Evolutionary conservation across 2,888 invertebrate genomes (phyloP).

Genomic region (Zelleria hepariella): DNA sequence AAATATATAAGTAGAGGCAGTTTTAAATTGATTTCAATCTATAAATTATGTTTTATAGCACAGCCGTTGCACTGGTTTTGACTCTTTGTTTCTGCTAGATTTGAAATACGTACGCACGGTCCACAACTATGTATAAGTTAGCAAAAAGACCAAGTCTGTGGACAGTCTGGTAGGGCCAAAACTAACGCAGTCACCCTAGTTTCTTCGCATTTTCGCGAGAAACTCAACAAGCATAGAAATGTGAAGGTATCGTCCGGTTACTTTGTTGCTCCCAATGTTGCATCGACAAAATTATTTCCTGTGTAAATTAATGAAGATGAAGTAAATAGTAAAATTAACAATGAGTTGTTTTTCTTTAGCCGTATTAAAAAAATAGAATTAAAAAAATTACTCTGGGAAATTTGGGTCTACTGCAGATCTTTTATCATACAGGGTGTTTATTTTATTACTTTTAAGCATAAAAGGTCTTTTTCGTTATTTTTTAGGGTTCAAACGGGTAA

Average conservation of each 20-base stretch:
- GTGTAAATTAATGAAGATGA: conserved; percentile 24
- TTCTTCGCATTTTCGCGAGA: neutral
- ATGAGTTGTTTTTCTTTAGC: conserved; percentile 20
- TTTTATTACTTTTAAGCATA: no score
- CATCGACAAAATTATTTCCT: neutral
- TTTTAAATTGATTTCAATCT: no score
- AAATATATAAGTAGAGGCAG: neutral
- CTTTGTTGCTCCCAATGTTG: neutral
- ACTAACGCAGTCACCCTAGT: neutral
- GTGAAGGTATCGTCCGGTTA: neutral
- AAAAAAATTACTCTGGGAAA: no score
- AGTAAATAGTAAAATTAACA: conserved; percentile 31
- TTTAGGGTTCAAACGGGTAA: no score
- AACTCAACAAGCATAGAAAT: neutral
- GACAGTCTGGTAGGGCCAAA: neutral
- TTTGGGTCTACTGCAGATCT: no score
- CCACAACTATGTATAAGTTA: neutral
- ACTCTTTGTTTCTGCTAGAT: neutral
- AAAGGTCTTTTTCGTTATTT: no score
- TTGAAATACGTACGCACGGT: neutral
- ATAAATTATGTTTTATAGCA: no score
- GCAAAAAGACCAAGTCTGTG: neutral
- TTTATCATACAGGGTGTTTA: no score
- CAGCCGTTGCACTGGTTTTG: neutral
- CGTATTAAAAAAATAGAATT: no score